Evolutionary conservation across 1,140 invertebrate genomes (phyloP).

Genomic region (Hypothenemus hampei): DNA sequence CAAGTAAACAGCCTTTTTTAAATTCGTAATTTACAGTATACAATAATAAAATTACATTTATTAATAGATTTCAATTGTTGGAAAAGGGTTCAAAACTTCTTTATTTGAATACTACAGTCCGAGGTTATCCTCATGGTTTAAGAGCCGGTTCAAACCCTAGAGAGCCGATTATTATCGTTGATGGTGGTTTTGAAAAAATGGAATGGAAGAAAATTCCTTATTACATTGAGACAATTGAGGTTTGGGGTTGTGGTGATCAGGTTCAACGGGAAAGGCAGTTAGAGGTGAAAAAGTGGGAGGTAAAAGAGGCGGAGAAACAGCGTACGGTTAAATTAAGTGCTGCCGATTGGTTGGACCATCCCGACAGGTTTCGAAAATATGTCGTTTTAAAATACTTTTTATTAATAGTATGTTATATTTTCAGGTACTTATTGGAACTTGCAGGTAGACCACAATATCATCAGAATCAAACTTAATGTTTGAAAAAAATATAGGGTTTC

Average conservation of each 20-base stretch:
- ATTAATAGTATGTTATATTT: not conserved
- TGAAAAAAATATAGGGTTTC: no score
- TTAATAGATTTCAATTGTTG: conserved; percentile 58
- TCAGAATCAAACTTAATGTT: conserved; percentile 42
- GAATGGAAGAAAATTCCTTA: conserved; percentile 61
- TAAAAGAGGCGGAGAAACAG: conserved; percentile 78
- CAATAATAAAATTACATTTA: conserved; percentile 6
- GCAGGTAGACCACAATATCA: conserved; percentile 72
- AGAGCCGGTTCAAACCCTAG: conserved; percentile 74
- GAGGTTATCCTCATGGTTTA: conserved; percentile 80
- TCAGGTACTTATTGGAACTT: conserved; percentile 68
- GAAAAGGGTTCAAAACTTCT: conserved; percentile 71
- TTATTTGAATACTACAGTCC: conserved; percentile 76
- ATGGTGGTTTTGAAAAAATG: conserved; percentile 65
- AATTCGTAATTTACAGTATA: not conserved
- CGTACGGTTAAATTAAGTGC: conserved; percentile 73
- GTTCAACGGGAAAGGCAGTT: conserved; percentile 70
- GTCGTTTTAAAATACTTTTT: not conserved
- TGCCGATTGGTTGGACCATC: conserved; percentile 86
- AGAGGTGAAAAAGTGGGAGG: conserved; percentile 87
- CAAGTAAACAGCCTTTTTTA: conserved; percentile 52
- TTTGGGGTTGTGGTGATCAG: conserved; percentile 80
- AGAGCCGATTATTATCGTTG: conserved; percentile 66
- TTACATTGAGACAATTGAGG: conserved; percentile 60
- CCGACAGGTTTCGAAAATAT: conserved; percentile 58